Evolutionary conservation across 2,888 invertebrate genomes (phyloP).

Genomic region (Andrena fulva): DNA sequence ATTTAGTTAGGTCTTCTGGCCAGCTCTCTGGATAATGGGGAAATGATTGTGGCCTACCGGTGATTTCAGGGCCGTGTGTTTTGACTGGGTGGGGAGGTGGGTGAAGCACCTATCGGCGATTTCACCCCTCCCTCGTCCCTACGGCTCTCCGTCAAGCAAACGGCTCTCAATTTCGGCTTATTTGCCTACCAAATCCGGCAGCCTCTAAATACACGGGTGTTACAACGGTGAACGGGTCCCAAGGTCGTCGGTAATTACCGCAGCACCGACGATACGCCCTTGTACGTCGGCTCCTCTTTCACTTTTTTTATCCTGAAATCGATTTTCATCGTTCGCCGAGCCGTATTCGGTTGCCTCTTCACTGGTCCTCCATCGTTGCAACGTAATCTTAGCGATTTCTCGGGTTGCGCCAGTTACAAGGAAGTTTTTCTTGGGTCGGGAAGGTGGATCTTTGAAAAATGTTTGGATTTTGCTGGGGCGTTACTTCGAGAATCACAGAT

Average conservation of each 20-base stretch:
- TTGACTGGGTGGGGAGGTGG: conserved; percentile 11
- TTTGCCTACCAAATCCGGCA: conserved; percentile 75
- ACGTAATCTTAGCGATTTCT: not conserved
- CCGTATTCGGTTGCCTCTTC: not conserved
- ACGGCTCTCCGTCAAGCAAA: conserved; percentile 29
- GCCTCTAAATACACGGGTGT: conserved; percentile 70
- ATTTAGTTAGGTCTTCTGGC: conserved; percentile 61
- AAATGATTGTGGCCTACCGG: conserved; percentile 74
- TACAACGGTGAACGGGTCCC: conserved; percentile 68
- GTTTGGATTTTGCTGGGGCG: not conserved
- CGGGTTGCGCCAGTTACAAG: not conserved
- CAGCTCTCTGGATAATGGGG: conserved; percentile 65
- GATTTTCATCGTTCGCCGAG: conserved; percentile 24
- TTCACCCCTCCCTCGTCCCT: conserved; percentile 22
- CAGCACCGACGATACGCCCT: conserved; percentile 55
- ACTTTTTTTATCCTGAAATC: conserved; percentile 29
- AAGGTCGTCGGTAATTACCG: conserved; percentile 72
- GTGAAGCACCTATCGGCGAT: conserved; percentile 45
- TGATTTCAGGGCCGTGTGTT: conserved; percentile 61
- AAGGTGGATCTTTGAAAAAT: not conserved
- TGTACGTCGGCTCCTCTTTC: conserved; percentile 45
- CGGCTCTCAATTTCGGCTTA: conserved; percentile 75
- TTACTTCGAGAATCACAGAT: too few relatives aligned
- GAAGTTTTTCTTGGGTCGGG: not conserved
- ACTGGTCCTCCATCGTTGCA: not conserved